These are phyloP conservation scores for Enteromius paludinosus DNA, from an alignment of 2,797 vertebrate species.

Conservation along the genomic window DNA sequence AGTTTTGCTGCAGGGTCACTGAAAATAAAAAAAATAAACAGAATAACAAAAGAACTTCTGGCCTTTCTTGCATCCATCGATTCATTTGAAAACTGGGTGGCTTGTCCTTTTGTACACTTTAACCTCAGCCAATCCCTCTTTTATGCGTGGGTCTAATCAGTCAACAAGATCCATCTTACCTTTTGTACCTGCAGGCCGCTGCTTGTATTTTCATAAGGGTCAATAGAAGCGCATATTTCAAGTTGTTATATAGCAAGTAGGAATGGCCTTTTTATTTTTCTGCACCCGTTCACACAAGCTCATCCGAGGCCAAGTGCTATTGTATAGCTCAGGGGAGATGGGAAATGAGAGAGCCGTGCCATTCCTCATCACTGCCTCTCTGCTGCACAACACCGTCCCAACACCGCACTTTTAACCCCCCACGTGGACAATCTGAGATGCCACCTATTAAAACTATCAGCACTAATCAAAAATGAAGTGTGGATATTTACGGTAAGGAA, in stretches of 20 bases:
- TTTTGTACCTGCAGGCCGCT: not conserved
- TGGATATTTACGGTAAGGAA: no score
- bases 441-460: not conserved
- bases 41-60: not conserved
- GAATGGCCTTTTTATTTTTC: constrained; percentile 43
- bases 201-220: not conserved
- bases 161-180: not conserved
- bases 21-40: no score
- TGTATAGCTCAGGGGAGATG: constrained; percentile 62
- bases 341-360: constrained; percentile 67
- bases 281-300: constrained; percentile 66
- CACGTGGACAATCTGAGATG: not conserved
- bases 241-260: constrained; percentile 16
- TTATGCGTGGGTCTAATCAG: not conserved
- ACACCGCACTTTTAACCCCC: constrained; percentile 25
- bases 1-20: not conserved
- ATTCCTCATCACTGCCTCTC: constrained; percentile 79
- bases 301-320: constrained; percentile 19
- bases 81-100: not conserved
- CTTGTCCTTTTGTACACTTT: not conserved
- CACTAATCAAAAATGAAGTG: no score
- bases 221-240: no score
- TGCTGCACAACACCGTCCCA: constrained; percentile 63
- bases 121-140: not conserved
- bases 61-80: not conserved